Base-by-base conservation (phyloP, 2,797 vertebrate genomes). In the Lacerta viridis region DNA sequence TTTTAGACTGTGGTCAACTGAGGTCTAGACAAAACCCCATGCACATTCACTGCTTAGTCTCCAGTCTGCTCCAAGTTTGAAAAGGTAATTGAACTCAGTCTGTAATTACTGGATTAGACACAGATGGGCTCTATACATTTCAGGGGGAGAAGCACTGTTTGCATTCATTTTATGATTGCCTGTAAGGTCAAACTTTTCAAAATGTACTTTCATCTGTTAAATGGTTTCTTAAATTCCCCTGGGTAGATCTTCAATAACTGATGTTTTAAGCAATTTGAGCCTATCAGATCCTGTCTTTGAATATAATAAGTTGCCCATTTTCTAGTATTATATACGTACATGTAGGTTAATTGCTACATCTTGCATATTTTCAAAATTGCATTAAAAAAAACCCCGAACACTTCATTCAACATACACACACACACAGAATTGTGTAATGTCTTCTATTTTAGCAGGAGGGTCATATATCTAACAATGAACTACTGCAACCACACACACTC, bases 71-170 rank as follows among this genome's bases (percentile, higher is more conserved):
- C 96, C 95, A 95, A 97, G 96, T 96, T 97, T 98, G 97, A 98
- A 97, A 97, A 98, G 97, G 97, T 98, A 98, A 98, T 97, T 98
- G 98, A 97, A 97, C 96, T 96, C 97, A 95, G 97, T 95, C 97
- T 97, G 88, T 98, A 98, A 98, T 98, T 98, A 98, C 97, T 97
- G 97, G 98, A 98, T 98, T 98, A 98, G 97, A 98, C 97, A 97
- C 98, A 98, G 97, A 97, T 98, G 98, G 97, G 96, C 97, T 97
- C 97, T 95, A 95, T 96, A 96, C 96, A 96, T 97, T 98, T 97
- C 95, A 96, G 95, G 95, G 94, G 95, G 95, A 95, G 96, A 97
- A 97, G 97, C 95, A 94, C 96, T 97, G 97, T 97, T 98, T 97
- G 97, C 97, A 97, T 97, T 97, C 97, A 97, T 97, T 97, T 97